phyloP scores from a whole-genome alignment of 53 echinoderm and acorn worm genomes.

The Mesocentrotus franciscanus region DNA sequence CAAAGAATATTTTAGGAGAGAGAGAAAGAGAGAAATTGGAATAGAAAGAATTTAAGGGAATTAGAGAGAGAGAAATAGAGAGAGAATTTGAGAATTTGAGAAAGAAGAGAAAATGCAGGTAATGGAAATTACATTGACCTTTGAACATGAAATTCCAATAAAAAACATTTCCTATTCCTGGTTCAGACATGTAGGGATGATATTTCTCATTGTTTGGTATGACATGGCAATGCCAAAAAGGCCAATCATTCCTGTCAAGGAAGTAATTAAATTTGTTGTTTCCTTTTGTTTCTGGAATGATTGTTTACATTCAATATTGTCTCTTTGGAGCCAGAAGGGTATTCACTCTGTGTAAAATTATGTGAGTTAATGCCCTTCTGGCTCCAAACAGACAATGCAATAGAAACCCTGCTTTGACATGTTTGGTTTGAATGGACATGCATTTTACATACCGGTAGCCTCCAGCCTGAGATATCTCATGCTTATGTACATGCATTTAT shows the following conservation, averaged over 20 bases:
- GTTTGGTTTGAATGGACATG: too few species aligned
- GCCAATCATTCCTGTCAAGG: neutral
- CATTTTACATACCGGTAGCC: too few species aligned
- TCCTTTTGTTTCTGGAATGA: neutral
- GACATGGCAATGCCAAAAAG: neutral
- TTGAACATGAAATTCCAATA: conserved; percentile 6
- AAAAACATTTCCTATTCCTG: neutral
- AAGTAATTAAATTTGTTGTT: neutral
- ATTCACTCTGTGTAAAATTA: too few species aligned
- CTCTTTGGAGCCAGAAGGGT: too few species aligned
- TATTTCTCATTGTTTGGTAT: neutral
- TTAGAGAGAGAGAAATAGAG: neutral
- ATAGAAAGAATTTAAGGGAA: too few species aligned
- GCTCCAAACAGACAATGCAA: too few species aligned
- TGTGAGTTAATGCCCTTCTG: too few species aligned
- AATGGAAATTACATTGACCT: conserved; percentile 1
- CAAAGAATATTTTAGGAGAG: neutral
- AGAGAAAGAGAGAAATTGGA: neutral
- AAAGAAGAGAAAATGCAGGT: neutral
- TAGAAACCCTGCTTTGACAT: too few species aligned
- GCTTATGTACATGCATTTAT: too few species aligned
- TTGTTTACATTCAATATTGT: neutral
- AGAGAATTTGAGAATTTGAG: neutral
- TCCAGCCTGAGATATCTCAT: too few species aligned
- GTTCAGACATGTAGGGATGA: neutral